Base-by-base conservation (phyloP, 37 sponge, comb jelly and placozoan genomes). In the Halisarca cf. caerulea region DNA sequence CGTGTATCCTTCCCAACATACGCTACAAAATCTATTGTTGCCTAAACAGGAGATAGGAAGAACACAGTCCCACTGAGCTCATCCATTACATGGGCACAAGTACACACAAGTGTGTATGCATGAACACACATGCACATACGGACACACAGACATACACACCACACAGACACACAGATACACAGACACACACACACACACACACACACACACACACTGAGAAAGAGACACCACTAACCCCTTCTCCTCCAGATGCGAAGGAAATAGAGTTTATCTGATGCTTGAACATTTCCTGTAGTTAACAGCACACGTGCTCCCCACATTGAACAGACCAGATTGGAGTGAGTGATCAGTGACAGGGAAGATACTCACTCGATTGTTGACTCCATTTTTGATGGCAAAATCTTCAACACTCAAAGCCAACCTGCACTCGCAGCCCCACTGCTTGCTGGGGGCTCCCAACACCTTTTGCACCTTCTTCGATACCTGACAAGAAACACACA, bases 231-330 rank as follows among this genome's bases (percentile, higher is more conserved):
- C 93, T 83, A 59, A 95, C 95, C 66, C 90, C 93, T 72, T 95
- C 95, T 81, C 95, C 95, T 27, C 91, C 91, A 80, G 91, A 81
- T n/a, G 95, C 95, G 89, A 95, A 95, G 15, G 95, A 95, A 38
- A 95, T 90, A 25, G 90, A 84, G 24, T 93, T 87, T 21, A 95
- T 78, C 0, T 87, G 80, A 43, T 95, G 95, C 41, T 89, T 84
- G 44, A 87, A 70, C 0, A 91, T 79, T 40, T 87, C 90, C 95
- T 94, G 79, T 21, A 86, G 43, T 0, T 20, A 15, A 62, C 6
- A 23, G 15, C 44, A 45, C 11, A 53, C 23, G 40, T 2, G 35
- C 0, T 23, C 43, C 39, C 15, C 41, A 78, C 32, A 42, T 6
- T 2, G 25, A 21, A 78, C 20, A 85, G 15, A 15, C 64, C 25